Percentiles rank a stretch among this genome's conserved stretches.
Evolutionary conservation across 1,140 invertebrate species (phyloP).

Genomic region (Saxidomus purpurata): DNA sequence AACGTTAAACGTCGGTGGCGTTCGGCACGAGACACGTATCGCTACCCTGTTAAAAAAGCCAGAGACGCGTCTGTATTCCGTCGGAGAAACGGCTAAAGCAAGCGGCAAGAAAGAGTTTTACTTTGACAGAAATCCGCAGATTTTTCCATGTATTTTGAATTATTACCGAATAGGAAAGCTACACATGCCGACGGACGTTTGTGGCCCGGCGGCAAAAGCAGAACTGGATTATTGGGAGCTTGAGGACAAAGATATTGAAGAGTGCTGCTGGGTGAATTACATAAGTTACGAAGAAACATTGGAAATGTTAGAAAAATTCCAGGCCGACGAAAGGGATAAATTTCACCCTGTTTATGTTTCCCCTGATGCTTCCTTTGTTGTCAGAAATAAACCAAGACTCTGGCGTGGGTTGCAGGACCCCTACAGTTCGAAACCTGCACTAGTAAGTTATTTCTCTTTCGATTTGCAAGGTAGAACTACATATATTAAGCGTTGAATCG

Average conservation of each 20-base stretch:
- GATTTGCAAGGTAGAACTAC: too few relatives aligned
- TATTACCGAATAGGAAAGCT: conserved; percentile 99
- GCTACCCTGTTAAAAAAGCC: conserved; percentile 59
- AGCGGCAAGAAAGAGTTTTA: conserved; percentile 93
- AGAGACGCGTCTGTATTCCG: conserved; percentile 44
- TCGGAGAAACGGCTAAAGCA: conserved; percentile 59
- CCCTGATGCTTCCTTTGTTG: conserved; percentile 78
- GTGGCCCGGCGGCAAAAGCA: conserved; percentile 98
- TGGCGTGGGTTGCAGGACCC: conserved; percentile 69
- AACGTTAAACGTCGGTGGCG: conserved; percentile 63
- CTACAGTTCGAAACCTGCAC: conserved; percentile 56
- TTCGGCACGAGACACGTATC: conserved; percentile 62
- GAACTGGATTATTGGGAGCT: conserved; percentile 95
- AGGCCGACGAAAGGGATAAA: conserved; percentile 65
- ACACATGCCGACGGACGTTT: conserved; percentile 99
- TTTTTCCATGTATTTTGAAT: conserved; percentile 99
- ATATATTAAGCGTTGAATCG: too few relatives aligned
- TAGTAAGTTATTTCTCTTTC: conserved; percentile 30
- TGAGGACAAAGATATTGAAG: conserved; percentile 71
- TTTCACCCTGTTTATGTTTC: conserved; percentile 68
- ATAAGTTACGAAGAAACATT: conserved; percentile 67
- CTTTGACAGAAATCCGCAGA: conserved; percentile 99
- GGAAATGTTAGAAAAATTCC: conserved; percentile 64
- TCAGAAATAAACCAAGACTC: conserved; percentile 68
- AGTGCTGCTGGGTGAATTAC: conserved; percentile 74